A percentile compares a stretch with the other conserved stretches of the same genome.
phyloP scores from a whole-genome alignment of 2,888 invertebrate genomes.

The Pollenia angustigena region DNA sequence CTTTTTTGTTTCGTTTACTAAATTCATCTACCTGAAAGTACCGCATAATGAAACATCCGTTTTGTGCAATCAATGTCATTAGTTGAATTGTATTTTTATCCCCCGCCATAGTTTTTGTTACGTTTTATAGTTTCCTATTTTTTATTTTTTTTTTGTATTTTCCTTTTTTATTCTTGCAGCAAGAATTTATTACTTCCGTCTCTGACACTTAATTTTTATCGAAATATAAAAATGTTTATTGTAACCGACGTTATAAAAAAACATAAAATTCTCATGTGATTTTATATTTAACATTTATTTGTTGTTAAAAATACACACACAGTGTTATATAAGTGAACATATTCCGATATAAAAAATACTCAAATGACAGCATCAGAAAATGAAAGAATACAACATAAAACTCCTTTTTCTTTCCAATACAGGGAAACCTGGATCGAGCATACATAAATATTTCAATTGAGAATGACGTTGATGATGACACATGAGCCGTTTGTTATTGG shows the following conservation, averaged over 20 bases:
- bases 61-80: conserved; percentile 7
- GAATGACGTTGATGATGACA: conserved; percentile 68
- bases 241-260: background rate
- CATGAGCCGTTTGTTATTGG: conserved; percentile 66
- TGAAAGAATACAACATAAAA: background rate
- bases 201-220: conserved; percentile 41
- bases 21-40: background rate
- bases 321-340: background rate
- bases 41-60: background rate
- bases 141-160: background rate
- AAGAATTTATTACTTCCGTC: conserved; percentile 51
- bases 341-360: background rate
- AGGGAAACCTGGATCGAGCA: conserved; percentile 33
- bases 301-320: background rate
- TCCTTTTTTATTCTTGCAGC: conserved; percentile 4
- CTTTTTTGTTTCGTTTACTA: background rate
- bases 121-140: conserved; percentile 18
- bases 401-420: background rate
- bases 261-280: conserved; percentile 17
- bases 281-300: conserved; percentile 22
- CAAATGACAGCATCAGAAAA: background rate
- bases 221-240: conserved; percentile 19
- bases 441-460: conserved; percentile 56
- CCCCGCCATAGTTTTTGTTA: background rate
- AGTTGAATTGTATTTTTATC: conserved; percentile 2